These are phyloP conservation scores for Pocillopora damicornis DNA, from an alignment of 64 coral and sea anemone species.

Conservation along the genomic window DNA sequence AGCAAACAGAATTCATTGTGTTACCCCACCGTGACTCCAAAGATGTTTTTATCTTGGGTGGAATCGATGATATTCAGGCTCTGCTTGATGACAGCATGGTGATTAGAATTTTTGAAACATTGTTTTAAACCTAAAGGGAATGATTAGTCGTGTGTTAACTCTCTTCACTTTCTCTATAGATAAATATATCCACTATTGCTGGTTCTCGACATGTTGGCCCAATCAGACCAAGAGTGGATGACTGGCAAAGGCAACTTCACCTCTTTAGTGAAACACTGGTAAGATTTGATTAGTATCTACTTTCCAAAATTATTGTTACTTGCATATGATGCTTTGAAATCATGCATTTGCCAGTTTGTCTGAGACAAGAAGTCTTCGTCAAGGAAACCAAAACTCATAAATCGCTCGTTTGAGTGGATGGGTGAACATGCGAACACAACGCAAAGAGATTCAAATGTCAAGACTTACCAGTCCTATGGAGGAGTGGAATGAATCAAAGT, in stretches of 20 bases:
- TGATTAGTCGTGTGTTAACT: not conserved
- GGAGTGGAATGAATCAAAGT: too few relatives aligned
- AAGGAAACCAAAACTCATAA: too few relatives aligned
- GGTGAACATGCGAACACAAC: too few relatives aligned
- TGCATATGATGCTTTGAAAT: too few relatives aligned
- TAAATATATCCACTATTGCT: slow-evolving; percentile 85
- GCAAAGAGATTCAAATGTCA: too few relatives aligned
- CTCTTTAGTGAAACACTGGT: slow-evolving; percentile 97
- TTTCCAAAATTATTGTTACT: not conserved
- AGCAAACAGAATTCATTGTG: slow-evolving; percentile 95
- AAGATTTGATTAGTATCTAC: not conserved
- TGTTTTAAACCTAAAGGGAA: not conserved
- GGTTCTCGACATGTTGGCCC: slow-evolving; percentile 97
- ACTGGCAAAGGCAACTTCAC: slow-evolving; percentile 90
- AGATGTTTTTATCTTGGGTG: slow-evolving; percentile 97
- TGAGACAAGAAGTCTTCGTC: too few relatives aligned
- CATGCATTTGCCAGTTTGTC: too few relatives aligned
- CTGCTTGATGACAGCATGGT: slow-evolving; percentile 95
- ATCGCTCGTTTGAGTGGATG: too few relatives aligned
- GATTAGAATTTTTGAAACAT: not conserved
- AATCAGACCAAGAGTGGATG: slow-evolving; percentile 91
- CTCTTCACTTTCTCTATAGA: not conserved
- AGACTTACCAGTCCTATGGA: not conserved
- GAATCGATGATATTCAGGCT: slow-evolving; percentile 95
- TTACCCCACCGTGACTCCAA: slow-evolving; percentile 96